A percentile compares a stretch with the other conserved stretches of the same genome.
Evolutionary conservation across 2,888 invertebrate species (phyloP).

Genomic region (Linyphia triangularis): DNA sequence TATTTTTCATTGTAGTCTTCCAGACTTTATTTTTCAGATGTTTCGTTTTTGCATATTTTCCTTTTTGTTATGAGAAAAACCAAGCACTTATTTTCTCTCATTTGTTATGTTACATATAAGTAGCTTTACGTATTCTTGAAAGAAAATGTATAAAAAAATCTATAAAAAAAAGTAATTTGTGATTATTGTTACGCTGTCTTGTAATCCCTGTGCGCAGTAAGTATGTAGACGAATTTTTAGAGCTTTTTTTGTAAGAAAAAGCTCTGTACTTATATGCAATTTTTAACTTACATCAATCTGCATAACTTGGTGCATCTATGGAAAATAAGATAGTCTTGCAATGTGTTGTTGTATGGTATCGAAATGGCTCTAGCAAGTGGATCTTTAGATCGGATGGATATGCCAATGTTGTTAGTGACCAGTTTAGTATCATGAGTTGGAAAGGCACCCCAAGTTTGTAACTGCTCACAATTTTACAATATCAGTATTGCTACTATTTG

Average conservation of each 20-base stretch:
- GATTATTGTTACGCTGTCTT: conserved; percentile 74
- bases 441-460: conserved; percentile 69
- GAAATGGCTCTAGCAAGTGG: conserved; percentile 40
- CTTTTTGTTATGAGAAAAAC: conserved; percentile 63
- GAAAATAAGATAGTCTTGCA: conserved; percentile 51
- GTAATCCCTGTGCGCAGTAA: conserved; percentile 71
- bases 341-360: conserved; percentile 38
- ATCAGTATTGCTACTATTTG: conserved; percentile 76
- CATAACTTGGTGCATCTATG: conserved; percentile 70
- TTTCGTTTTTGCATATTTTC: conserved; percentile 68
- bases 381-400: conserved; percentile 33
- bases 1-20: conserved; percentile 75
- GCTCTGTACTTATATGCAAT: conserved; percentile 67
- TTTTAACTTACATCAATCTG: conserved; percentile 70
- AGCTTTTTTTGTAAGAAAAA: conserved; percentile 44
- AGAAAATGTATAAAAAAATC: conserved; percentile 53
- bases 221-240: conserved; percentile 68
- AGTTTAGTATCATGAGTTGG: conserved; percentile 30
- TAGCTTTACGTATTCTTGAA: conserved; percentile 67
- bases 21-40: conserved; percentile 68
- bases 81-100: conserved; percentile 56
- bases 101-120: conserved; percentile 67
- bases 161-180: conserved; percentile 65
- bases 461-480: conserved; percentile 75
- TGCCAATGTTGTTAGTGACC: conserved; percentile 58